Base-by-base conservation (phyloP, 2,888 invertebrate species). In the Cantharis rustica region DNA sequence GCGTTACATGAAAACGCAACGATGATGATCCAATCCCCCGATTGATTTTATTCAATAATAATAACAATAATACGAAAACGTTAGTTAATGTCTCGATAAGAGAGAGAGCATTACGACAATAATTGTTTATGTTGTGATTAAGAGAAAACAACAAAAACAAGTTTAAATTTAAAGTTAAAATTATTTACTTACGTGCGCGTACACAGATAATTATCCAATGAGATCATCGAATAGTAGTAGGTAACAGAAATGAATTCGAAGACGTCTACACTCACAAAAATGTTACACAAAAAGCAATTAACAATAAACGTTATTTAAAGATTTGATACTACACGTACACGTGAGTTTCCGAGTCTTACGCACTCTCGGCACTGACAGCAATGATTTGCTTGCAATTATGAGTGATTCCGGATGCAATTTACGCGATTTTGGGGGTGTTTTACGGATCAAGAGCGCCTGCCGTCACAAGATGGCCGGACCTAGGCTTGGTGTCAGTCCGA, bases 391-490 rank as follows among this genome's bases (percentile, higher is more conserved):
- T 79, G 80, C 80, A 80, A 82, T 83, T 85, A 84, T 82, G 83
- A 81, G 82, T 80, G 82, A 82, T 83, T 81, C 80, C 72, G 78
- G 78, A 75, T 77, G 77, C 78, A 80, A 81, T 76, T 82, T 82
- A 79, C 81, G 79, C 83, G 84, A 84, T 85, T 86, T 85, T 79
- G 85, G 86, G 84, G 85, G 82, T 85, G 85, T 86, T 87, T 86
- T 84, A 84, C 85, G 85, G 85, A 85, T 86, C 85, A 84, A 85
- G 86, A 85, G 84, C 86, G 86, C 85, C 85, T 86, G 85, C 86
- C 86, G 87, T 88, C 86, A 88, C 88, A 88, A 88, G 88, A 88
- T 88, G 88, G 88, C 88, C 88, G 88, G 88, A 88, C 88, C 87
- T 87, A 87, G 87, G 87, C 88, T 88, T 88, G 88, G 88, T 87